Base-by-base conservation (phyloP, 2,113 vertebrate species). In the Bufo bufo region DNA sequence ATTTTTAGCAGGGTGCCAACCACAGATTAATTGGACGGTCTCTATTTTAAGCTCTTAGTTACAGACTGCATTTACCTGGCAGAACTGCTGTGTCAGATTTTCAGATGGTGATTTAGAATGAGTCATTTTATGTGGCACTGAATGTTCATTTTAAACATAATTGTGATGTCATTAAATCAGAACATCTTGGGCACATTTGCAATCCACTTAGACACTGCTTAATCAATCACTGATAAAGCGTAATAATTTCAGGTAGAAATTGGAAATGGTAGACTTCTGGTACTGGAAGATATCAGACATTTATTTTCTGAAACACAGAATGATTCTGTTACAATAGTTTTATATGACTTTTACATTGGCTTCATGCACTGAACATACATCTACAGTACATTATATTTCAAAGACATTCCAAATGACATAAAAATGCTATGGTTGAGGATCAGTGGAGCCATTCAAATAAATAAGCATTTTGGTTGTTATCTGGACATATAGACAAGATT, bases 91-190 rank as follows among this genome's bases (percentile, higher is more conserved):
- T 49, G 66, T 85, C 52, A 52, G 49, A 6, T 58, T 66, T 72
- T 54, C 3, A 33, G 20, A 14, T 23, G 82, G 43, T 84, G 50
- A 59, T 71, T 74, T 23, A 74, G 3, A 58, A 72, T 52, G 69
- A 74, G 83, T 85, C 83, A 85, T 59, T 52, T 85, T 56, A 72
- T 50, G 9, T 74, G 83, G 33, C 50, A 17, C 69, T 20, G 69
- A 43, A 59, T 59, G 52, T 85, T 54, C n/a, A 72, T 14, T 85
- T 85, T 33, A 56, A 23, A 71, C 45, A 84, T 52, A 69, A 66
- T 80, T 80, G 54, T 80, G n/a, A 59, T 58, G 23, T 58, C 72
- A 75, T 75, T 75, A 75, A 49, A 75, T 72, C 69, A 72, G 69
- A 45, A 43, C 33, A 72, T 80, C 56, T 23, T 17, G 23, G 6